Evolutionary conservation across 2,113 vertebrate genomes (phyloP).

Genomic region (Rhizomys pruinosus): DNA sequence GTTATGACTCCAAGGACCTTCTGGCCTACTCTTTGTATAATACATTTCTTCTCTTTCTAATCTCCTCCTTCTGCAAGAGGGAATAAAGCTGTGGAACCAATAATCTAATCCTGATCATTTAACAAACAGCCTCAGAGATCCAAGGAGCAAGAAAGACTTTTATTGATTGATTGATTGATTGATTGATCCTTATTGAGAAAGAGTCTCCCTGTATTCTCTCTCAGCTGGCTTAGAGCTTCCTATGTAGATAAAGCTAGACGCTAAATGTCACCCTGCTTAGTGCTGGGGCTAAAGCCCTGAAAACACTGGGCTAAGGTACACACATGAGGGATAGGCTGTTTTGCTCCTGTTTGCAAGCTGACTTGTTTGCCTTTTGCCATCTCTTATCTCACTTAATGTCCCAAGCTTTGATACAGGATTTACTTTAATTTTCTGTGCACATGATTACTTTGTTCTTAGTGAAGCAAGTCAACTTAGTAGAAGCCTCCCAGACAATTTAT

Average conservation of each 20-base stretch:
- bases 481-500: not conserved
- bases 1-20: constrained; percentile 5
- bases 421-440: not conserved
- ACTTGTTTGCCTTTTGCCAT: not conserved
- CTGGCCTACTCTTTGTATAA: not conserved
- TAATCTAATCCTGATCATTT: not conserved
- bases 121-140: not conserved
- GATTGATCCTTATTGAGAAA: no score
- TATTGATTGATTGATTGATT: no score
- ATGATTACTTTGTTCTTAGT: not conserved
- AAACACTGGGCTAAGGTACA: no score
- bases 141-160: not conserved
- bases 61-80: not conserved
- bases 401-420: not conserved
- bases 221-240: no score
- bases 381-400: not conserved
- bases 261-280: no score
- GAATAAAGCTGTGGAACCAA: not conserved
- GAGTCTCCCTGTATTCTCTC: no score
- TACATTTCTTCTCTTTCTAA: not conserved
- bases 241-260: no score
- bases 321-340: not conserved
- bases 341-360: not conserved
- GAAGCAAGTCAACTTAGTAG: not conserved
- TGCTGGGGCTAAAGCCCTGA: no score